phyloP scores from a whole-genome alignment of 1,140 invertebrate species.

The Bacillus rossius region DNA sequence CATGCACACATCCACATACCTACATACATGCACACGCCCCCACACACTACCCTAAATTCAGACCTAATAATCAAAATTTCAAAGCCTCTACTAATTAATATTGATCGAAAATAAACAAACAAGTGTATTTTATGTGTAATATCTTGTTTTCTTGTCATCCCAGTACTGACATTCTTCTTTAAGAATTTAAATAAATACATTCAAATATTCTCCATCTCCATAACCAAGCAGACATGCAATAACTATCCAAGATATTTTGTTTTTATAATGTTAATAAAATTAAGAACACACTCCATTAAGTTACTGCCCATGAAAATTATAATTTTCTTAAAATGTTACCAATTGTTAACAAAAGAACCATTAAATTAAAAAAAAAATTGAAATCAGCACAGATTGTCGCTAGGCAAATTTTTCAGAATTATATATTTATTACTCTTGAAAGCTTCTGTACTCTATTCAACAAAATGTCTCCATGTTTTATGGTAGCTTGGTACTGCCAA shows the following conservation, averaged over 20 bases:
- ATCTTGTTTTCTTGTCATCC: too few species aligned
- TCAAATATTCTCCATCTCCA: constrained; percentile 44
- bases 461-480: constrained; percentile 96
- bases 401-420: constrained; percentile 31
- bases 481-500: constrained; percentile 93
- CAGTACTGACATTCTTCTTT: too few species aligned
- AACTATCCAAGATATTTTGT: constrained; percentile 67
- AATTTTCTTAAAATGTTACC: neutral
- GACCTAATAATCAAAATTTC: neutral
- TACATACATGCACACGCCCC: neutral
- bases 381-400: neutral
- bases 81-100: constrained; percentile 47
- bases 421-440: constrained; percentile 98
- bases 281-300: constrained; percentile 62
- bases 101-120: constrained; percentile 45
- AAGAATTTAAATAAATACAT: too few species aligned
- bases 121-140: constrained; percentile 44
- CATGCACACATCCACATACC: neutral
- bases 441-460: constrained; percentile 98
- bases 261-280: constrained; percentile 57
- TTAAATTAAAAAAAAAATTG: neutral
- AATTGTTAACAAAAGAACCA: neutral
- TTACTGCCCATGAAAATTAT: constrained; percentile 14
- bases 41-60: neutral
- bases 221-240: constrained; percentile 61